phyloP scores from a whole-genome alignment of 1,140 invertebrate genomes.

The Musca domestica region DNA sequence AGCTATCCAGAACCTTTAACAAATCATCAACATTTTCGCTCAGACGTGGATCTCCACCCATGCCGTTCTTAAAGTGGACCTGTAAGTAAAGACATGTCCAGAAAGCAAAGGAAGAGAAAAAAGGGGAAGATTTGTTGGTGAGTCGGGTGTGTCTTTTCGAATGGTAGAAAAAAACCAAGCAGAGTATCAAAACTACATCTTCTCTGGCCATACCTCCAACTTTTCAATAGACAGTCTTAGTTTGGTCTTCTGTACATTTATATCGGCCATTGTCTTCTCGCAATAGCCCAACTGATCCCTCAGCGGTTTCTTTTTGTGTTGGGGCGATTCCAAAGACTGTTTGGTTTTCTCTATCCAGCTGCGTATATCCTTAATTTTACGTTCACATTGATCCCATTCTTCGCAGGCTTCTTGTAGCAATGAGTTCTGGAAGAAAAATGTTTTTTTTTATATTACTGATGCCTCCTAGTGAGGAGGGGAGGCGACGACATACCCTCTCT shows the following conservation, averaged over 20 bases:
- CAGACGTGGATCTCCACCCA: conserved; percentile 75
- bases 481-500: conserved; percentile 69
- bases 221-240: conserved; percentile 90
- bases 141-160: neutral
- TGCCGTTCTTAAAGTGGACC: conserved; percentile 84
- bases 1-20: conserved; percentile 65
- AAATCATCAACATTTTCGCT: conserved; percentile 70
- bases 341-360: conserved; percentile 85
- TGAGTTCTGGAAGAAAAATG: conserved; percentile 63
- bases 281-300: conserved; percentile 79
- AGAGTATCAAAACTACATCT: neutral
- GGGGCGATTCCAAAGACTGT: conserved; percentile 72
- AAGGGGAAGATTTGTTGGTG: neutral
- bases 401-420: conserved; percentile 87
- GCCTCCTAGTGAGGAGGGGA: too few relatives aligned
- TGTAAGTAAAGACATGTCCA: conserved; percentile 41
- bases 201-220: conserved; percentile 63
- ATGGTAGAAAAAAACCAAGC: neutral
- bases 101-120: conserved; percentile 14
- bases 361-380: conserved; percentile 85
- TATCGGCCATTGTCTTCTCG: conserved; percentile 84
- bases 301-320: conserved; percentile 80
- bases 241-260: conserved; percentile 87
- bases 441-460: neutral
- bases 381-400: conserved; percentile 95